Evolutionary conservation across 2,113 vertebrate species (phyloP).

Genomic region (Cepphus grylle): DNA sequence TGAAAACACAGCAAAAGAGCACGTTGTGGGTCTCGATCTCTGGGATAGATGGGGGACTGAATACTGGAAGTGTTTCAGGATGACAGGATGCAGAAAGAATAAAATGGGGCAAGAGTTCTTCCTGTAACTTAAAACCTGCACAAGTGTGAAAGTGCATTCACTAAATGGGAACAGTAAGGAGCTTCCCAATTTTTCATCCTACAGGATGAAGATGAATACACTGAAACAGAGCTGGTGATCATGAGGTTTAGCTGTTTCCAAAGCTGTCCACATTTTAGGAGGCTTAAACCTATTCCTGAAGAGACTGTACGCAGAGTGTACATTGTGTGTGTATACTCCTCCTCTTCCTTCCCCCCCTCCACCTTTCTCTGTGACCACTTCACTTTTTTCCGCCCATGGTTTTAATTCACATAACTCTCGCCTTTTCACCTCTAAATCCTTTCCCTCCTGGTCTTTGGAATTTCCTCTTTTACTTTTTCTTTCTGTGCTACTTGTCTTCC

Average conservation of each 20-base stretch:
- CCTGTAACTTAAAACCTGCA: not conserved
- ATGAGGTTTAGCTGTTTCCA: not conserved
- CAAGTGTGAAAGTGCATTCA: not conserved
- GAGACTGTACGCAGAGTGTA: not conserved
- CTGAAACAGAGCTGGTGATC: not conserved
- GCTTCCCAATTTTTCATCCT: not conserved
- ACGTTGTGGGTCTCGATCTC: not conserved
- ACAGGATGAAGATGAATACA: not conserved
- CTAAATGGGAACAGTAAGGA: not conserved
- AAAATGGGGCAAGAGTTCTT: not conserved
- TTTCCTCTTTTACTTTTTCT: not conserved
- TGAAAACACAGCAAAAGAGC: not conserved
- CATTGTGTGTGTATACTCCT: not conserved
- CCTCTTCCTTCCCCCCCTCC: not conserved
- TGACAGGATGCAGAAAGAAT: not conserved
- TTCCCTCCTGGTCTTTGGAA: not conserved
- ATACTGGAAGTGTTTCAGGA: not conserved
- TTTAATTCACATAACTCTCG: not conserved
- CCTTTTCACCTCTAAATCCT: not conserved
- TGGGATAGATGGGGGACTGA: not conserved
- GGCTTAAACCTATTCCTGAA: not conserved
- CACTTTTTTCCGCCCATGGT: accelerated
- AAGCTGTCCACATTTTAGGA: not conserved
- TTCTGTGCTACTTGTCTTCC: not conserved
- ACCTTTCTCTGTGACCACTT: not conserved